Evolutionary conservation across 2,797 vertebrate species (phyloP).

Genomic region (Podargus strigoides): DNA sequence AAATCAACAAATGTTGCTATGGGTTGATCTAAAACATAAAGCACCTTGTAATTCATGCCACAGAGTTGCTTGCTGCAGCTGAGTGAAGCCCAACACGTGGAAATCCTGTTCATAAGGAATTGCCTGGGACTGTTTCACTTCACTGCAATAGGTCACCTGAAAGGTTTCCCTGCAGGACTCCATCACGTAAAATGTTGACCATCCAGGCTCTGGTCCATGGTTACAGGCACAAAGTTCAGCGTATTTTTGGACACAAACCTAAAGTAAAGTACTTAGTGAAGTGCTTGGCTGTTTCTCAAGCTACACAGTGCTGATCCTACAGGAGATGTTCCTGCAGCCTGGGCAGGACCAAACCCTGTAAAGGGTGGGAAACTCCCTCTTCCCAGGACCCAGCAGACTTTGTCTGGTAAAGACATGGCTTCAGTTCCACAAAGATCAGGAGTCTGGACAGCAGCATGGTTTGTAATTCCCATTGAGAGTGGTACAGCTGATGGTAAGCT

Average conservation of each 20-base stretch:
- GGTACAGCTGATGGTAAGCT: not conserved
- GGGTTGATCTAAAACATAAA: not conserved
- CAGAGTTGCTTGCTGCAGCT: not conserved
- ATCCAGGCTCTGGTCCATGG: not conserved
- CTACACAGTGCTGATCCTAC: not conserved
- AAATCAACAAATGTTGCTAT: not conserved
- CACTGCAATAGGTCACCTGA: not conserved
- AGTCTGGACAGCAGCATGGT: not conserved
- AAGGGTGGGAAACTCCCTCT: not conserved
- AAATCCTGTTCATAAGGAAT: not conserved
- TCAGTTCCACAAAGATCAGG: not conserved
- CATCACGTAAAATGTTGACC: rapidly evolving
- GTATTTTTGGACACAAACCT: not conserved
- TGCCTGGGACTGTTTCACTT: not conserved
- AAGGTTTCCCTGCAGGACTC: not conserved
- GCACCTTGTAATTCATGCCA: not conserved
- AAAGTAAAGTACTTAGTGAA: not conserved
- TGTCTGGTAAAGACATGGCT: not conserved
- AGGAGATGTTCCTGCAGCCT: not conserved
- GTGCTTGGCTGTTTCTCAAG: not conserved
- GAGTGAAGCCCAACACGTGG: not conserved
- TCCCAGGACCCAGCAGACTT: not conserved
- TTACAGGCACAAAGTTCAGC: not conserved
- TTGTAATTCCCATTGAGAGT: not conserved
- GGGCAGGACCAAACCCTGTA: not conserved